These are phyloP conservation scores for Ceyx erithaca DNA, from an alignment of 2,797 vertebrate species.

Conservation along the genomic window DNA sequence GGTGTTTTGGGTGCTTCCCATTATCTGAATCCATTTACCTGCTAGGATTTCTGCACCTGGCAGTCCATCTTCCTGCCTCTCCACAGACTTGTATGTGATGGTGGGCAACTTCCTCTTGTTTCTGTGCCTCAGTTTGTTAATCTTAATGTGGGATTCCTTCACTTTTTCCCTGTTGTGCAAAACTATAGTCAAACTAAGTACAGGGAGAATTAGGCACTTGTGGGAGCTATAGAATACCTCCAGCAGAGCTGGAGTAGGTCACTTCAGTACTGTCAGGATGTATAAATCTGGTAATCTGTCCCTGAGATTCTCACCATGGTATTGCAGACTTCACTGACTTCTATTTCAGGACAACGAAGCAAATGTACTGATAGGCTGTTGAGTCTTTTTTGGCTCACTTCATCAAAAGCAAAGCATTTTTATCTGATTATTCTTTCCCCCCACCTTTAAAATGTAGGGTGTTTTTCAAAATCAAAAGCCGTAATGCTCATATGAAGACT, in stretches of 20 bases:
- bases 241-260: neutral
- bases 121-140: neutral
- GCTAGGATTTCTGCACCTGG: neutral
- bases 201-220: neutral
- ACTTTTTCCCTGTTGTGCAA: neutral
- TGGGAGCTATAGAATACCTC: neutral
- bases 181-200: neutral
- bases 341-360: constrained; percentile 57
- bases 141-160: rapidly evolving
- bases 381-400: constrained; percentile 58
- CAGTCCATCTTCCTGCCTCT: neutral
- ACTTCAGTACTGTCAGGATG: constrained; percentile 6
- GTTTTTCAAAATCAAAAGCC: constrained; percentile 91
- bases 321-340: constrained; percentile 46
- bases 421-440: neutral
- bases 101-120: neutral
- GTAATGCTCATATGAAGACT: constrained; percentile 91
- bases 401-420: constrained; percentile 51
- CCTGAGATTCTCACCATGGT: constrained; percentile 48
- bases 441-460: constrained; percentile 73
- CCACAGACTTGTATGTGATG: neutral
- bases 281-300: constrained; percentile 37
- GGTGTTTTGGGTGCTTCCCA: neutral
- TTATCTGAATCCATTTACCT: neutral
- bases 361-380: constrained; percentile 60